Base-by-base conservation (phyloP, 2,113 vertebrate genomes). In the Oncorhynchus keta region DNA sequence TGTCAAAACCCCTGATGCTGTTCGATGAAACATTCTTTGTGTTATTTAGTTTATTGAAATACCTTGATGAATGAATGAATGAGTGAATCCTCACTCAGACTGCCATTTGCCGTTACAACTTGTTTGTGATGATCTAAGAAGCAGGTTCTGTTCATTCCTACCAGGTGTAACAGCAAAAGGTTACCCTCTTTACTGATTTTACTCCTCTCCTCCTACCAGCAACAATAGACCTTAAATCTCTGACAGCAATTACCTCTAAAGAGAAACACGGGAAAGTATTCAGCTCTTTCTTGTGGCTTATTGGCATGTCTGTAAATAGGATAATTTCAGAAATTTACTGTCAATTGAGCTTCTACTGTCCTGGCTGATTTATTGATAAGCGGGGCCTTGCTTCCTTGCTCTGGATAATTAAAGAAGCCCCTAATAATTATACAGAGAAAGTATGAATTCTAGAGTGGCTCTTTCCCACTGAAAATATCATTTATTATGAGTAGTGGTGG, bases 271-370 rank as follows among this genome's bases (percentile, higher is more conserved):
- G 70, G 20, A 57, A 76, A 79, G 72, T 69, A 76, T 82, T 83
- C 81, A 73, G 61, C 65, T 77, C 72, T 76, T 79, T 77, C 80
- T 71, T 76, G 66, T 79, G 83, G 75, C 75, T 81, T 86, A 89
- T 85, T 88, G 86, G 89, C 87, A 91, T 89, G 84, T 81, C 82
- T 86, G 78, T 83, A 89, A 89, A 76, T 5, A 65, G 85, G 75
- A 94, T 94, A 86, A 89, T 89, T 93, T 90, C 90, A 88, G 84
- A 88, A 93, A 91, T 84, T 86, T 92, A 88, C 80, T 83, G 84
- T 84, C 85, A 86, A 88, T 16, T 85, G 83, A 76, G 70, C 81
- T 89, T 76, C 72, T 78, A 83, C 92, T 86, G 32, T 83, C 87
- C 91, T 85, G 69, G 76, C 76, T 87, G 87, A 91, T 92, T 92